Evolutionary conservation across 2,888 invertebrate species (phyloP), one percentile per base, ranked within the genome.

Genomic region (Sminthurinus aureus): DNA sequence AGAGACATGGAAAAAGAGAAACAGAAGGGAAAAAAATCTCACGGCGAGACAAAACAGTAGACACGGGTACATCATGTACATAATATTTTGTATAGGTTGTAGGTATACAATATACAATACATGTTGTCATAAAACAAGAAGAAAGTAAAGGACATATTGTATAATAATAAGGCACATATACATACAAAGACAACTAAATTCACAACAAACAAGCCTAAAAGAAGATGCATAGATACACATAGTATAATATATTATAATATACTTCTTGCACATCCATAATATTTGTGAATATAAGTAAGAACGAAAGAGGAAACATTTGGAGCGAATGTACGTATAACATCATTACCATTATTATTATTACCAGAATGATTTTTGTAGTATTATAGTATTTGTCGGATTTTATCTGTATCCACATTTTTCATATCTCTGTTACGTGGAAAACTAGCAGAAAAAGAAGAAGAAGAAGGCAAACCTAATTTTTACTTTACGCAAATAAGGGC

Each of bases 401-500:
- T 67, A 79, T 80, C 71, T 52, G 52, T 26, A 22, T 38, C 64
- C 9, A 18, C 64, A 73, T 73, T 26, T 71, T 71, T 3, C 1
- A n/a, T 20, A n/a, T 22, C 71, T 71, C 24, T 20, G 24, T 13
- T 26, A n/a, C n/a, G 26, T 75, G 75, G 15, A n/a, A 26, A 18
- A 50, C 38, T 38, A 38, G 38, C 6, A 38, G 38, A 38, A 38
- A 6, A 38, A 38, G 73, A 20, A 38, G 6, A 38, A 38, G 38
- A 38, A 38, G 38, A 38, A 12, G 80, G 71, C 71, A 71, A 81
- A 52, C 81, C 81, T 81, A 81, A 81, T 81, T 81, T 81, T 81
- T 81, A 81, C 81, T 81, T 81, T 81, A 81, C 81, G 81, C 81
- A 81, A 81, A 81, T 81, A 74, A 81, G 81, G 81, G 74, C 81